Percentiles rank a stretch among this genome's conserved stretches.
Evolutionary conservation across 2,113 vertebrate genomes (phyloP).

Genomic region (Gadus chalcogrammus): DNA sequence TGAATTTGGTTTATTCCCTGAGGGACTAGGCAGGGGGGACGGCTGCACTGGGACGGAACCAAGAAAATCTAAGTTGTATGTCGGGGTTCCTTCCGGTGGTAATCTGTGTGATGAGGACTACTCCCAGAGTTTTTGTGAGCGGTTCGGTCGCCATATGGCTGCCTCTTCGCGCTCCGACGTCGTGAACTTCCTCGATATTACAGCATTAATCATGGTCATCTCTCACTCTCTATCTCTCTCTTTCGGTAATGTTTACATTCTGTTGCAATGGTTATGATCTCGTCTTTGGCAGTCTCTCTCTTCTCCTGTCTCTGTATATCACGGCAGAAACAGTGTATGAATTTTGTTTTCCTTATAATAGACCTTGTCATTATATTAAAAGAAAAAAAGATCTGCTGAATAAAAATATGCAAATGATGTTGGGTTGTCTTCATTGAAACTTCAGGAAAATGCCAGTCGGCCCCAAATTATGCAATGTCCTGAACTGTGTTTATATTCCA

Average conservation of each 20-base stretch:
- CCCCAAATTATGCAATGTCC: too few relatives aligned
- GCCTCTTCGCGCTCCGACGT: constrained; percentile 63
- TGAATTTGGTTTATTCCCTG: constrained; percentile 64
- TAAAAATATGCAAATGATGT: constrained; percentile 65
- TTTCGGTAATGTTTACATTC: constrained; percentile 72
- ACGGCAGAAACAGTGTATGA: constrained; percentile 68
- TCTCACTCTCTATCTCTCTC: constrained; percentile 42
- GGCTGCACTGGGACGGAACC: constrained; percentile 39
- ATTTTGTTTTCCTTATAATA: constrained; percentile 66
- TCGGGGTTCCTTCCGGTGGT: constrained; percentile 31
- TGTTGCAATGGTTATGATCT: constrained; percentile 57
- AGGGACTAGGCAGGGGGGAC: constrained; percentile 47
- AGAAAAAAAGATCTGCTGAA: constrained; percentile 58
- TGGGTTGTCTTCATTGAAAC: background rate
- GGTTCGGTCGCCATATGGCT: constrained; percentile 56
- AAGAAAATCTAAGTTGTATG: constrained; percentile 55
- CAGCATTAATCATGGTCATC: constrained; percentile 46
- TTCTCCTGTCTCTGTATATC: constrained; percentile 58
- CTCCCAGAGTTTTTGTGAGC: constrained; percentile 68
- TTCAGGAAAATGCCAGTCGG: background rate
- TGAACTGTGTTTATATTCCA: too few relatives aligned
- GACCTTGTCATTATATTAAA: constrained; percentile 75
- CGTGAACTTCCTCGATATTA: constrained; percentile 48
- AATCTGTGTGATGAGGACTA: constrained; percentile 61
- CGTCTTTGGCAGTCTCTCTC: constrained; percentile 53